Evolutionary conservation across 2,797 vertebrate genomes (phyloP), one percentile per base, ranked within the genome.

Genomic region (Eospalax fontanierii): DNA sequence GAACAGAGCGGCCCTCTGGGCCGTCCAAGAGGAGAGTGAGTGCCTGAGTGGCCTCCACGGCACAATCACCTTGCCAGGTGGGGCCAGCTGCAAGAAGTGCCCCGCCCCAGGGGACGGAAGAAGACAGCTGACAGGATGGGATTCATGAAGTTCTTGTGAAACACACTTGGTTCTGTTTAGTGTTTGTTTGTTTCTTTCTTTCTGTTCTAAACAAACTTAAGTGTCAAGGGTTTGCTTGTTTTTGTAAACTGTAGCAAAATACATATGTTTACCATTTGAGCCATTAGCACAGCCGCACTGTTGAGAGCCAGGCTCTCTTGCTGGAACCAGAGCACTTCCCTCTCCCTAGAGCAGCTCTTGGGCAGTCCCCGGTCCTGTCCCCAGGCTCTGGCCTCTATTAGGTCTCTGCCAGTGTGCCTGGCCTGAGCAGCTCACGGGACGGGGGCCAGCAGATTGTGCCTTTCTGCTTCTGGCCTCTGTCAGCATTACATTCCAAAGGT

Each of bases 291-390:
- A 0, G 1, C 26, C 10, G 0, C 12, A 0, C 4, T 1, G 2
- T 1, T 4, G 22, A 1, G n/a, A 16, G 15, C 14, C 38, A 0
- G 4, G 21, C 0, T 12, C 3, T 1, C n/a, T 26, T 1, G 6
- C 14, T 6, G 10, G 16, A n/a, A 35, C 70, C 61, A 18, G 18
- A 4, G 19, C 2, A 0, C 6, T 59, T 2, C 24, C 1, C 2
- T 7, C 43, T 3, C 59, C 57, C 18, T 14, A 0, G 8, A 46
- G 30, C 65, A 26, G 10, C n/a, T 63, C 26, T 0, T 1, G 1
- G 7, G 19, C 21, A 2, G 26, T 3, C 38, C 1, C 38, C 24
- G 50, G 50, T 54, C 28, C 22, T 5, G 54, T 24, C 26, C 57
- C 93, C 0, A 1, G 15, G 18, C 50, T 18, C 84, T 63, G 38